Base-by-base conservation (phyloP, 2,797 vertebrate species). In the Clamator glandarius region DNA sequence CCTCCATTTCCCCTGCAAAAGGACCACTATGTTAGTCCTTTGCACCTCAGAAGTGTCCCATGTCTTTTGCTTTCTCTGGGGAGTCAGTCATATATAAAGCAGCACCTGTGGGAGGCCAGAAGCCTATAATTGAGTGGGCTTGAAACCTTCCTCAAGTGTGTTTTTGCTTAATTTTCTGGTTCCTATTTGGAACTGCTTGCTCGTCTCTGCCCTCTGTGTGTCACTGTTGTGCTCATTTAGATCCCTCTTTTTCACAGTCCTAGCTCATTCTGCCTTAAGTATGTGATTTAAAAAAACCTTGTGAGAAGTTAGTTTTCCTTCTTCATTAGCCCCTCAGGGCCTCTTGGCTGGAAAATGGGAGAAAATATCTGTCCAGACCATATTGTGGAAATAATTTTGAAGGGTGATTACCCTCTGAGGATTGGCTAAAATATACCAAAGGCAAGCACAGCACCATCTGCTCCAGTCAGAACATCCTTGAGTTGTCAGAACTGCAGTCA, bases 151-250 rank as follows among this genome's bases (percentile, higher is more conserved):
- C 4, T 48, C 18, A 25, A 23, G 29, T 15, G 7, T 2, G 4
- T 6, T 29, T 48, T 29, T 31, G 16, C 66, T 83, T 46, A 12
- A 8, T 62, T 76, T 70, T 50, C 42, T 52, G 41, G 9, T 5
- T 31, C 33, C 3, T 52, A 0, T 59, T 67, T 21, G 86, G 44
- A 66, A 74, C 25, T 93, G 21, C 61, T 90, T 48, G 33, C 61
- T 58, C 33, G 24, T 84, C 50, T 94, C 44, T 95, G 89, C 54
- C 96, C 96, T 96, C 94, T 95, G 95, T 96, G 87, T 95, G 96
- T 96, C 96, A 93, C 93, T 96, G 89, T 96, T 96, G 94, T 44
- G 90, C 81, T 95, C 95, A 8, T 61, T 90, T 92, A 89, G 57
- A 92, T 83, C 83, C 17, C 36, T 72, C 7, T 14, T 70, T 36